Base-by-base conservation (phyloP, 2,797 vertebrate genomes). In the Gymnothorax javanicus region DNA sequence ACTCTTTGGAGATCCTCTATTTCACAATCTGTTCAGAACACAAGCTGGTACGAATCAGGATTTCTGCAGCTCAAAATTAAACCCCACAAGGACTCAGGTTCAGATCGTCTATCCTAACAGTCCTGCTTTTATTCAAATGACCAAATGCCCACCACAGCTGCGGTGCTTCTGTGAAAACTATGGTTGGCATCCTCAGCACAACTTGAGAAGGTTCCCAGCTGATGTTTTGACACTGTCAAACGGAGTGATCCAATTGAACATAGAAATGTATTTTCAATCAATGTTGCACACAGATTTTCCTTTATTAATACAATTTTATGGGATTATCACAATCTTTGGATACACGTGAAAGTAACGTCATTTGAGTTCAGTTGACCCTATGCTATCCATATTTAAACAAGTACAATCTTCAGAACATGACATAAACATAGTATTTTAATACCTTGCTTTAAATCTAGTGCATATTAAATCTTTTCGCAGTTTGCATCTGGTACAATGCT, bases 141-240 rank as follows among this genome's bases (percentile, higher is more conserved):
- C 33, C 33, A 43, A 43, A 43, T 43, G 33, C 33, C 33, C 33
- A 1, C 33, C 33, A 43, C 33, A 43, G 33, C 33, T 43, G 33
- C 1, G 33, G 64, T 90, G 95, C 93, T 25, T 83, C 92, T 85
- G 92, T 91, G 89, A 95, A 94, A 92, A 95, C 90, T 95, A 94
- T 91, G 91, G 93, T 92, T 92, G 93, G 85, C 0, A 87, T 89
- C 90, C 92, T 43, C 82, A 60, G 89, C 90, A 91, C 90, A 91
- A 89, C 77, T 0, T 57, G 79, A 52, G 17, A 52, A 33, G 75
- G 57, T 88, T 88, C 88, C 84, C 75, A 82, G 27, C 82, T 77
- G 85, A 84, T 85, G 87, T 83, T 43, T 43, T 17, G 88, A 88
- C 67, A 89, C 84, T 56, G 27, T 67, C 89, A 90, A 84, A 43